These are phyloP conservation scores for Incurvaria masculella DNA, from an alignment of 2,888 invertebrate genomes.

Conservation along the genomic window DNA sequence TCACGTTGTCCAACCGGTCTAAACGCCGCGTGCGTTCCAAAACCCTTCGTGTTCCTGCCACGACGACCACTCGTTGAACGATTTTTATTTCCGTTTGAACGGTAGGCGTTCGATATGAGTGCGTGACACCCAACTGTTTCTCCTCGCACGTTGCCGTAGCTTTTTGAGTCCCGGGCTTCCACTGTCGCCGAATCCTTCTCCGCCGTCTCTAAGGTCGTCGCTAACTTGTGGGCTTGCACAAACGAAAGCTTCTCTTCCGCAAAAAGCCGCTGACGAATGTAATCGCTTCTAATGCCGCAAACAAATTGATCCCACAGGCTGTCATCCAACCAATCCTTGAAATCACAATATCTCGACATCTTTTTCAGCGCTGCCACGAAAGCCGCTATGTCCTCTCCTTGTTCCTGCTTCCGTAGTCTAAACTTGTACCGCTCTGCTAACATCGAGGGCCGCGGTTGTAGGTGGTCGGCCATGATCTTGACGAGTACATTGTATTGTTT, in stretches of 20 bases:
- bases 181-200: neutral
- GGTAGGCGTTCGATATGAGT: too few species aligned
- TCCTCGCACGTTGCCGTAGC: too few species aligned
- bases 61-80: too few species aligned
- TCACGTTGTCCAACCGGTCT: too few species aligned
- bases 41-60: too few species aligned
- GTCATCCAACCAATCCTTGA: neutral
- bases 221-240: neutral
- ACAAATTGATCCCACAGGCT: constrained; percentile 1
- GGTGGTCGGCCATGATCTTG: too few species aligned
- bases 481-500: too few species aligned
- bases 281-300: neutral
- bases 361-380: constrained; percentile 1
- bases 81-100: too few species aligned
- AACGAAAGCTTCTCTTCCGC: neutral
- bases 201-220: constrained; percentile 2
- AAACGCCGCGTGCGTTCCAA: too few species aligned
- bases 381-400: neutral
- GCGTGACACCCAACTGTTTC: neutral
- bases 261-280: constrained; percentile 1
- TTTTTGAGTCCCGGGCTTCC: too few species aligned
- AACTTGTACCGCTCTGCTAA: constrained; percentile 16
- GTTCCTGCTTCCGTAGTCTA: constrained; percentile 5
- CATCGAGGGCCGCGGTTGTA: constrained; percentile 1
- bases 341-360: constrained; percentile 5